Evolutionary conservation across 2,888 invertebrate genomes (phyloP), one percentile per base, ranked within the genome.

Genomic region (Athalia cordata): DNA sequence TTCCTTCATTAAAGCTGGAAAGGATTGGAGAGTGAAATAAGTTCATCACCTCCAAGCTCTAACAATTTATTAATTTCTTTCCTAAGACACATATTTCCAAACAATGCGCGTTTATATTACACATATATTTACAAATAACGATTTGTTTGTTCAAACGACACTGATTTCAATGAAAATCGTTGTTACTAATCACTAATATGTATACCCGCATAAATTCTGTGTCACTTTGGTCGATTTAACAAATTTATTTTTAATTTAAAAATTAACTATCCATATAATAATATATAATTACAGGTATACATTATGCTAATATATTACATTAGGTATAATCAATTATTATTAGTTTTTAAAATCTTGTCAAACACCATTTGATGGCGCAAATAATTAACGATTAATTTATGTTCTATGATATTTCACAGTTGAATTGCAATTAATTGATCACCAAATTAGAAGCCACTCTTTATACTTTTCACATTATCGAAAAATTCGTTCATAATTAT

Each of bases 61-160:
- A 75, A 75, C 75, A 64, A 75, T 75, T 61, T 50, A 64, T 75
- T 72, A 72, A 78, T 15, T 66, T 70, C 75, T 80, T 75, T 78
- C 80, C 66, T 78, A 80, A 83, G 79, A 81, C 79, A 81, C 81
- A 82, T 81, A 81, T 82, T 76, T 81, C 80, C 76, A 78, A 81
- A 80, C 72, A 55, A 81, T 80, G 79, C 47, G 57, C 47, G 7
- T 43, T 47, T 79, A 78, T 79, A 7, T 80, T 77, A 82, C 81
- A 84, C 81, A 80, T 82, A 55, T 55, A n/a, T 55, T 55, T 55
- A 55, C 55, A 55, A 55, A 55, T n/a, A 55, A n/a, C n/a, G n/a
- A 55, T 66, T 11, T 6, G 66, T 13, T 45, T 45, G 9, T n/a
- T 15, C 4, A 55, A 55, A 59, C 59, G 52, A 13, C 47, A 13